A percentile compares a stretch with the other conserved stretches of the same genome.
Conservation (phyloP, 2,888 invertebrate species). For the Watsonalla cultraria region DNA sequence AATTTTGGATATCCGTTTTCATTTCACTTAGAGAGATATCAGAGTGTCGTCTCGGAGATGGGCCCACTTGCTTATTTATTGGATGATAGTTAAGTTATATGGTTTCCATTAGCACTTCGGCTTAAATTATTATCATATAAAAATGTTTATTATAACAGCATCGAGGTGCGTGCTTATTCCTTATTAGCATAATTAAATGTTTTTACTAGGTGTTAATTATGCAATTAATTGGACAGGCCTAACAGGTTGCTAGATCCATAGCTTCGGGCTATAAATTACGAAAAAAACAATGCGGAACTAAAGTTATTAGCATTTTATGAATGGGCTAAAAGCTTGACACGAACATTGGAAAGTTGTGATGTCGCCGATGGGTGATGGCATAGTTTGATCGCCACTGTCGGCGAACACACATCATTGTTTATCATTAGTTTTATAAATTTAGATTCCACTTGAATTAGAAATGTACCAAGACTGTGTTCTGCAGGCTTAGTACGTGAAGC, state of each 20-base stretch:
- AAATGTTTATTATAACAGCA: slow-evolving; percentile 18
- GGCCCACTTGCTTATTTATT: slow-evolving; percentile 39
- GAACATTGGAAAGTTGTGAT: slow-evolving; percentile 58
- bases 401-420: not conserved
- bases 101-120: slow-evolving; percentile 57
- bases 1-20: slow-evolving; percentile 69
- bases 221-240: slow-evolving; percentile 41
- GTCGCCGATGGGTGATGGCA: slow-evolving; percentile 27
- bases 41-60: slow-evolving; percentile 26
- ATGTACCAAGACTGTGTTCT: too few species aligned
- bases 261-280: slow-evolving; percentile 55
- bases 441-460: too few species aligned
- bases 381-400: slow-evolving; percentile 2
- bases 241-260: slow-evolving; percentile 40
- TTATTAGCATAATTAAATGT: slow-evolving; percentile 38
- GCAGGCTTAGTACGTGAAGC: too few species aligned
- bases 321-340: slow-evolving; percentile 51
- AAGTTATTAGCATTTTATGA: slow-evolving; percentile 67
- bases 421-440: too few species aligned
- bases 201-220: slow-evolving; percentile 60
- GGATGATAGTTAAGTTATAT: slow-evolving; percentile 37
- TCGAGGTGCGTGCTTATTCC: slow-evolving; percentile 19
- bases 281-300: slow-evolving; percentile 59
- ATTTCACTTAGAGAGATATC: slow-evolving; percentile 36
- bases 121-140: slow-evolving; percentile 26